Conservation (phyloP, 2,888 invertebrate species). For the Minunthozetes semirufus region DNA sequence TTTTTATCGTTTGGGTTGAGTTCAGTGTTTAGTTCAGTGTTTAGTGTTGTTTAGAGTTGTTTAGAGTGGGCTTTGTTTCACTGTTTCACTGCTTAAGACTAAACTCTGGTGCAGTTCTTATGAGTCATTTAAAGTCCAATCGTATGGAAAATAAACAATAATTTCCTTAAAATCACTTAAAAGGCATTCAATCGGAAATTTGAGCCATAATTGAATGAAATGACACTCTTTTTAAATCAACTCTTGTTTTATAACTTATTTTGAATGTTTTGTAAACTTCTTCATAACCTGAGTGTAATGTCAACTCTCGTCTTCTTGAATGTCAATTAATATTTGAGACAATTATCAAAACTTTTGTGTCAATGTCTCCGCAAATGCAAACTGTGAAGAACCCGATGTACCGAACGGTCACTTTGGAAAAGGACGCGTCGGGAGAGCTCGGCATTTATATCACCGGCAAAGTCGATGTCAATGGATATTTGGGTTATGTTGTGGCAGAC, state of each 20-base stretch:
- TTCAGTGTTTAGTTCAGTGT: too few species aligned
- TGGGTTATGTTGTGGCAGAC: constrained; percentile 55
- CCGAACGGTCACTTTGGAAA: constrained; percentile 56
- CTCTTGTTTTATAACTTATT: constrained; percentile 11
- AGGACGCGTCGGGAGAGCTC: constrained; percentile 58
- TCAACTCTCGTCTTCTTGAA: neutral
- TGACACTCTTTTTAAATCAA: neutral
- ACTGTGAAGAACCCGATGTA: neutral
- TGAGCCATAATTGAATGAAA: neutral
- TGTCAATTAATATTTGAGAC: neutral
- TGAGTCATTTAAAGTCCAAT: constrained; percentile 14
- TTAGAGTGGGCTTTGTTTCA: too few species aligned
- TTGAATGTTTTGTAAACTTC: neutral
- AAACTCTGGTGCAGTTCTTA: neutral
- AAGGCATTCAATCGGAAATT: neutral
- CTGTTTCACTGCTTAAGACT: too few species aligned
- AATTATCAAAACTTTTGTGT: neutral
- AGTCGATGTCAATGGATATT: constrained; percentile 39
- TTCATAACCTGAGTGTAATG: neutral
- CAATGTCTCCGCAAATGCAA: neutral
- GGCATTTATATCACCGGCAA: constrained; percentile 60
- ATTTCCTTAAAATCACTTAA: constrained; percentile 9
- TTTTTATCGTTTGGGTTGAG: too few species aligned
- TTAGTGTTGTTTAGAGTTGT: too few species aligned
- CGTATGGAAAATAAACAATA: neutral